Evolutionary conservation across 2,113 vertebrate species (phyloP).

Genomic region (Etheostoma spectabile): DNA sequence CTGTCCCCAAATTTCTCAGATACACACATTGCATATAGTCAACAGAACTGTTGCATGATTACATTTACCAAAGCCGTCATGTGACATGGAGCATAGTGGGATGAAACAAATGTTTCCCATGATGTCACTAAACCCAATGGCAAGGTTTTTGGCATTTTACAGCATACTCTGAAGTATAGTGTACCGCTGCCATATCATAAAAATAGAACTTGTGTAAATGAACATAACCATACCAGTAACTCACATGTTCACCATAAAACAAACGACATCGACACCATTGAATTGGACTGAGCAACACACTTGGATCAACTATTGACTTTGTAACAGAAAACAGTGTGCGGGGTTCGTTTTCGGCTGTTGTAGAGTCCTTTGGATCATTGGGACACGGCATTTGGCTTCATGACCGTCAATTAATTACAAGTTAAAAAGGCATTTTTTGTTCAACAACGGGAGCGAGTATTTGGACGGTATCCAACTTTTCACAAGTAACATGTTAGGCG

Average conservation of each 20-base stretch:
- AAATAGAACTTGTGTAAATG: slow-evolving; percentile 62
- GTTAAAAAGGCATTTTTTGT: slow-evolving; percentile 39
- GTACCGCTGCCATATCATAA: slow-evolving; percentile 47
- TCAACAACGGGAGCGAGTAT: slow-evolving; percentile 24
- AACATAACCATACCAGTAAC: slow-evolving; percentile 65
- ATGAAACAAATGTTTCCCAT: slow-evolving; percentile 36
- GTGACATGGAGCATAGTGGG: slow-evolving; percentile 43
- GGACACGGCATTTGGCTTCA: slow-evolving; percentile 53
- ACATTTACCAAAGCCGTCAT: slow-evolving; percentile 41
- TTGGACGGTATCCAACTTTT: slow-evolving; percentile 35
- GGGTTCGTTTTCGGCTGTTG: slow-evolving; percentile 41
- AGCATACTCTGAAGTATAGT: slow-evolving; percentile 56
- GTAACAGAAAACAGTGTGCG: slow-evolving; percentile 43
- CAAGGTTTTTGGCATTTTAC: slow-evolving; percentile 59
- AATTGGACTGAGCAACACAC: slow-evolving; percentile 64
- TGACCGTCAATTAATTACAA: slow-evolving; percentile 18
- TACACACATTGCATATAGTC: slow-evolving; percentile 55
- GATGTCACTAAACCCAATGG: slow-evolving; percentile 43
- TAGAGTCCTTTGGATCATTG: slow-evolving; percentile 43
- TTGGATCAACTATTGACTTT: slow-evolving; percentile 45
- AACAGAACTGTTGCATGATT: slow-evolving; percentile 52
- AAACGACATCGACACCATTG: slow-evolving; percentile 68
- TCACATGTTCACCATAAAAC: slow-evolving; percentile 73
- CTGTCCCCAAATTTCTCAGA: slow-evolving; percentile 44
- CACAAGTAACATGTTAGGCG: slow-evolving; percentile 37